phyloP scores from a whole-genome alignment of 2,113 vertebrate genomes.

The Hippocampus comes region DNA sequence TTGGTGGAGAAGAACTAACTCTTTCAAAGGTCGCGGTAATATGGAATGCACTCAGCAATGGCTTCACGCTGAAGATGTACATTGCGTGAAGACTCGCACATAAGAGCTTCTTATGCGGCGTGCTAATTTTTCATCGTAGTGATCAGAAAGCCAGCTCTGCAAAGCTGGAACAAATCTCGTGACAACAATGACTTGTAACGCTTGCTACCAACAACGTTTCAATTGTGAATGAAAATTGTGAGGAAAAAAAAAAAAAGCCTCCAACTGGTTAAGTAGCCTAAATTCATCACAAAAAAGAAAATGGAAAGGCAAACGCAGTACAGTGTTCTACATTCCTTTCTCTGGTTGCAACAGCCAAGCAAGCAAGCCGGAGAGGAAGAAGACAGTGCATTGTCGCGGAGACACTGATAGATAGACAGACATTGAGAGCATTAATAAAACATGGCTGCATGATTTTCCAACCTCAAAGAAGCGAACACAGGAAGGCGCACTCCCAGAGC shows the following conservation, averaged over 20 bases:
- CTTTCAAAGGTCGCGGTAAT: background rate
- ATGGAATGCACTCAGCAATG: conserved; percentile 40
- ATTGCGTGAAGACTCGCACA: background rate
- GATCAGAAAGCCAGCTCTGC: conserved; percentile 20
- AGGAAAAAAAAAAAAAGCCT: background rate
- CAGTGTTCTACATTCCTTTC: conserved; percentile 37
- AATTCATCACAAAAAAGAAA: conserved; percentile 14
- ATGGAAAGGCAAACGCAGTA: conserved; percentile 45
- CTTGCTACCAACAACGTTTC: conserved; percentile 27
- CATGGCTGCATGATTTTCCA: conserved; percentile 72
- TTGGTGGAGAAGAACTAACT: background rate
- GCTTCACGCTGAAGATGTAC: conserved; percentile 7
- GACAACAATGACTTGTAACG: conserved; percentile 24
- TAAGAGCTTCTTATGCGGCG: conserved; percentile 4
- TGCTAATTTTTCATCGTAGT: conserved; percentile 13
- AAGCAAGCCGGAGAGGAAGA: conserved; percentile 20
- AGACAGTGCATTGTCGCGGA: conserved; percentile 14
- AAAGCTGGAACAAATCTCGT: conserved; percentile 25
- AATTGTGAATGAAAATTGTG: conserved; percentile 7
- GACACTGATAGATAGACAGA: conserved; percentile 33
- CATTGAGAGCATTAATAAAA: conserved; percentile 71
- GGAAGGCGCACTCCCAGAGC: conserved; percentile 60
- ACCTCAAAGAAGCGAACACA: conserved; percentile 70
- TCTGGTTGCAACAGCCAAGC: conserved; percentile 30
- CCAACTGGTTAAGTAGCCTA: conserved; percentile 10